These are phyloP conservation scores for Oryzias celebensis DNA, from an alignment of 2,113 vertebrate genomes.

Conservation along the genomic window DNA sequence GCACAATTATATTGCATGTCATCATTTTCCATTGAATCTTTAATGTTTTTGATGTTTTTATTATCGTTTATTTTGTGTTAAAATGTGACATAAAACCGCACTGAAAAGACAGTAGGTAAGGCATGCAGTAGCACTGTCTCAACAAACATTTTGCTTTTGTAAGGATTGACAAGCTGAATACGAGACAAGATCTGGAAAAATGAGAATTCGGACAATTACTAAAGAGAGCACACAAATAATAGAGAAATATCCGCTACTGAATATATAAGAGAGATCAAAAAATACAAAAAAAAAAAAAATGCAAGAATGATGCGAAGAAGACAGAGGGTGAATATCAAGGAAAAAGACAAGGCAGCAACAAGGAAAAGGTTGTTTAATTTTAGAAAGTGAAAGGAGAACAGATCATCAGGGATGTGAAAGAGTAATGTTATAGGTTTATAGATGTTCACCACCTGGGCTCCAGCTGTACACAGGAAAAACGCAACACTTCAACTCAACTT, in stretches of 20 bases:
- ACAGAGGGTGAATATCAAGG: not conserved
- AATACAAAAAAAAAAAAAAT: too few relatives aligned
- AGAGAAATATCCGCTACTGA: not conserved
- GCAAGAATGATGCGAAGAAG: not conserved
- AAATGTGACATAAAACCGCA: too few relatives aligned
- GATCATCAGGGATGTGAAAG: not conserved
- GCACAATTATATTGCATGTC: too few relatives aligned
- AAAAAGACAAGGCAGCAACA: not conserved
- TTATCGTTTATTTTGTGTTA: too few relatives aligned
- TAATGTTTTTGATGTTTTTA: too few relatives aligned
- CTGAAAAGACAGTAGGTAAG: too few relatives aligned
- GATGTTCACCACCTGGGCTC: not conserved
- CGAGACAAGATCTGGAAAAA: not conserved
- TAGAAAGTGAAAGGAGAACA: not conserved
- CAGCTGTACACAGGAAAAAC: not conserved
- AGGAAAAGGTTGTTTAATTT: not conserved
- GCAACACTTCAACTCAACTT: not conserved
- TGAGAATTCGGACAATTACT: not conserved
- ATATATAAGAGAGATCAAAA: not conserved
- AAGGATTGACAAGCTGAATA: not conserved
- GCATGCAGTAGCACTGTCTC: too few relatives aligned
- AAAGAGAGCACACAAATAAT: not conserved
- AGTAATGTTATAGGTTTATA: constrained; percentile 1
- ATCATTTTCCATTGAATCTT: too few relatives aligned
- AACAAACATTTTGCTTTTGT: not conserved